Percentiles rank a stretch among this genome's conserved stretches.
phyloP scores from a whole-genome alignment of 2,888 invertebrate genomes.

The Elegia similella region DNA sequence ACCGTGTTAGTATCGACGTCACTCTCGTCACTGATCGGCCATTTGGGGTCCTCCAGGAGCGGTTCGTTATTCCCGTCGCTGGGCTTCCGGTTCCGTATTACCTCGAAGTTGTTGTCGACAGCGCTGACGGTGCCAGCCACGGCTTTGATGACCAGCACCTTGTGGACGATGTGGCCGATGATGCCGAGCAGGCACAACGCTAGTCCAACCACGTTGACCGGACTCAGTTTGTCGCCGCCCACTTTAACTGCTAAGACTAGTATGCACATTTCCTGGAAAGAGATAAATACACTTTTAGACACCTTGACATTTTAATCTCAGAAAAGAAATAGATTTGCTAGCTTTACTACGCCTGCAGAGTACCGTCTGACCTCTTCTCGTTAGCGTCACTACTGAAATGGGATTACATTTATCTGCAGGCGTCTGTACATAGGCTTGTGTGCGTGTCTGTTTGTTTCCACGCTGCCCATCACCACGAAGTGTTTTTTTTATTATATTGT shows the following conservation, averaged over 20 bases:
- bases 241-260: constrained; percentile 92
- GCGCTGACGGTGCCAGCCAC: constrained; percentile 55
- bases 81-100: constrained; percentile 31
- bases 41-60: constrained; percentile 52
- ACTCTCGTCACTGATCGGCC: constrained; percentile 64
- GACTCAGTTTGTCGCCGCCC: constrained; percentile 92
- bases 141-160: constrained; percentile 69
- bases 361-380: too few relatives aligned
- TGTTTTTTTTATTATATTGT: too few relatives aligned
- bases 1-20: constrained; percentile 77
- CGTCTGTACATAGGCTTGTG: too few relatives aligned
- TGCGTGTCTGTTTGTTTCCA: too few relatives aligned
- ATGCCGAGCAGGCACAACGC: constrained; percentile 94
- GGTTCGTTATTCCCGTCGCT: constrained; percentile 53
- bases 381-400: too few relatives aligned
- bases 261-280: constrained; percentile 93
- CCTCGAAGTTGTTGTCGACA: constrained; percentile 51
- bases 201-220: constrained; percentile 92
- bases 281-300: background rate
- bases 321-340: too few relatives aligned
- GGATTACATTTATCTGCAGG: too few relatives aligned
- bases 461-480: too few relatives aligned
- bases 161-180: constrained; percentile 90
- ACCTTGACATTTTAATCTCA: background rate
- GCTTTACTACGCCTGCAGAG: too few relatives aligned